Percentiles rank a stretch among this genome's conserved stretches.
Conservation (phyloP, 2,888 invertebrate species). For the Platerodrilus igneus region DNA sequence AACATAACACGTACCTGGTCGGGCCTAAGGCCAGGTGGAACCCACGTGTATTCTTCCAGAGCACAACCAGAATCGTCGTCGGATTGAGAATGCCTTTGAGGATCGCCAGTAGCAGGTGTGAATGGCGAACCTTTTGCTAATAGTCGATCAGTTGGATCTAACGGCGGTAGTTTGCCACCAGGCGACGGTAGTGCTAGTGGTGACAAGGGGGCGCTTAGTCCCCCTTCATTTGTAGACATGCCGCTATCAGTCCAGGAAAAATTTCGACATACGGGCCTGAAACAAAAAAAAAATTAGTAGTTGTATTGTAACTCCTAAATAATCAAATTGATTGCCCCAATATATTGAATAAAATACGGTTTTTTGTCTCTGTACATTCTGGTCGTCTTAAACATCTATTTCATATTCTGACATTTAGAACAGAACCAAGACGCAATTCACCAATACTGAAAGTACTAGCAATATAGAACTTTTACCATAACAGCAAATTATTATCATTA, state of each 20-base stretch:
- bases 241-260: slow-evolving; percentile 63
- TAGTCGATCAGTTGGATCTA: slow-evolving; percentile 53
- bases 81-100: slow-evolving; percentile 83
- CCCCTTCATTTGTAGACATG: slow-evolving; percentile 50
- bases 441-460: no score
- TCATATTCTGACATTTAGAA: no score
- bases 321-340: no score
- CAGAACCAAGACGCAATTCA: no score
- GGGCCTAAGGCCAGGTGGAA: slow-evolving; percentile 91
- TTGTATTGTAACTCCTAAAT: no score
- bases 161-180: slow-evolving; percentile 45
- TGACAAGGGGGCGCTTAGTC: slow-evolving; percentile 45
- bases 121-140: slow-evolving; percentile 57
- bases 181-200: slow-evolving; percentile 45
- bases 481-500: no score
- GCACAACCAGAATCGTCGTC: slow-evolving; percentile 98
- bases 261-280: slow-evolving; percentile 80
- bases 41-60: slow-evolving; percentile 97
- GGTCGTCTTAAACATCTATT: no score
- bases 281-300: slow-evolving; percentile 42
- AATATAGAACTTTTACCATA: no score
- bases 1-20: slow-evolving; percentile 72
- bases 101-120: slow-evolving; percentile 53
- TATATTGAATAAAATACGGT: no score
- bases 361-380: no score